These are phyloP conservation scores for Toxonevra muliebris DNA, from an alignment of 2,888 invertebrate genomes.

Conservation along the genomic window DNA sequence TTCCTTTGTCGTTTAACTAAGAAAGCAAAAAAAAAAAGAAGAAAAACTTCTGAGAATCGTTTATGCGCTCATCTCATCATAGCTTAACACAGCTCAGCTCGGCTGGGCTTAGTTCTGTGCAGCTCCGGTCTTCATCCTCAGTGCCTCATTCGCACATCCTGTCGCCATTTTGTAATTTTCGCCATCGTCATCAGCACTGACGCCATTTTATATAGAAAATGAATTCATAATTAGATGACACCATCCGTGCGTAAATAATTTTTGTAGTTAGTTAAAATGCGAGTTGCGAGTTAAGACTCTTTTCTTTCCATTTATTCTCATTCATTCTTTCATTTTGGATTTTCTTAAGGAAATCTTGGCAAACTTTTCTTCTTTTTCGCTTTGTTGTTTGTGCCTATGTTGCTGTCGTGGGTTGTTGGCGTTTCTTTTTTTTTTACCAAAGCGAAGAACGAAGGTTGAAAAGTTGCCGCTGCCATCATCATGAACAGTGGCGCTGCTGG, in stretches of 20 bases:
- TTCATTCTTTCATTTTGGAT: slow-evolving; percentile 22
- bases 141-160: too few relatives aligned
- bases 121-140: too few relatives aligned
- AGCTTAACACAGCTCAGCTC: too few relatives aligned
- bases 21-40: background rate
- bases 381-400: slow-evolving; percentile 1
- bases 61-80: too few relatives aligned
- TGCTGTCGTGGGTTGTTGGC: background rate
- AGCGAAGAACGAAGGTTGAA: slow-evolving; percentile 31
- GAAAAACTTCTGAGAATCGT: background rate
- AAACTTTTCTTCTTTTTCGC: slow-evolving; percentile 31
- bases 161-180: slow-evolving; percentile 20
- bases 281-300: slow-evolving; percentile 33
- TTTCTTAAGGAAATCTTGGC: slow-evolving; percentile 30
- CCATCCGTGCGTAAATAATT: slow-evolving; percentile 66
- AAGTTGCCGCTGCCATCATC: slow-evolving; percentile 26
- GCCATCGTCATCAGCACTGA: slow-evolving; percentile 21
- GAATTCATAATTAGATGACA: slow-evolving; percentile 66
- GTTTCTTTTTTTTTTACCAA: background rate
- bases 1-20: background rate
- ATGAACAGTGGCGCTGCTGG: background rate
- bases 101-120: too few relatives aligned
- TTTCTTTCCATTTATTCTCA: slow-evolving; percentile 6
- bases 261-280: slow-evolving; percentile 40
- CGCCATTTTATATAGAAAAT: slow-evolving; percentile 48